phyloP scores from a whole-genome alignment of 1,140 invertebrate species.

The Drosophila subpulchrella region DNA sequence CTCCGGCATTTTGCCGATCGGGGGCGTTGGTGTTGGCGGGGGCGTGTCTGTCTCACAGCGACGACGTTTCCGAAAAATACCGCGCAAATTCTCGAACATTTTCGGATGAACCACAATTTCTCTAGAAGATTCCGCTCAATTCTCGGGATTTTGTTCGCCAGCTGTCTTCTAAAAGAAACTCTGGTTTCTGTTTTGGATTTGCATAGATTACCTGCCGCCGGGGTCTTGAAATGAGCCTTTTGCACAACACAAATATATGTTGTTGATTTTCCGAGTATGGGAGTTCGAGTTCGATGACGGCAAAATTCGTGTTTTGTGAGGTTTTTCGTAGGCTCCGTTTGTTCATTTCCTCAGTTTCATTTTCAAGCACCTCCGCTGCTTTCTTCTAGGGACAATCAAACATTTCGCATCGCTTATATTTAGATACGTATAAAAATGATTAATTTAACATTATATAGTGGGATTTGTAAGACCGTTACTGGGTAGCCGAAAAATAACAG shows the following conservation, averaged over 20 bases:
- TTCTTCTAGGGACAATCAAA: slow-evolving; percentile 1
- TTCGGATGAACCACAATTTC: neutral
- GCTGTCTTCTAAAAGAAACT: slow-evolving; percentile 14
- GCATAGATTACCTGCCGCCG: slow-evolving; percentile 35
- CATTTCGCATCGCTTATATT: slow-evolving; percentile 1
- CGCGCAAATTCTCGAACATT: slow-evolving; percentile 76
- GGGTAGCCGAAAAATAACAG: slow-evolving; percentile 2
- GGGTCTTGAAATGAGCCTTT: neutral
- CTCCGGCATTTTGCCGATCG: slow-evolving; percentile 9
- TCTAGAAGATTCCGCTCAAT: slow-evolving; percentile 49
- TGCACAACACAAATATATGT: slow-evolving; percentile 1
- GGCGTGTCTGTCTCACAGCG: slow-evolving; percentile 47
- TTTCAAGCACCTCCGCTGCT: neutral
- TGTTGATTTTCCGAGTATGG: slow-evolving; percentile 22
- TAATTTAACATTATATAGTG: slow-evolving; percentile 22
- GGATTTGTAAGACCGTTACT: slow-evolving; percentile 6
- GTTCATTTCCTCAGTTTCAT: slow-evolving; percentile 1
- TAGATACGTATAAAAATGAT: slow-evolving; percentile 10
- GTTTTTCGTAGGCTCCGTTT: neutral
- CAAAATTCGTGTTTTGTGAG: slow-evolving; percentile 13
- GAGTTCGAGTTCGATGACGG: slow-evolving; percentile 27
- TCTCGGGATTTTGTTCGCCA: neutral
- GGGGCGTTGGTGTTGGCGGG: slow-evolving; percentile 1
- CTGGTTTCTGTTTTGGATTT: slow-evolving; percentile 8
- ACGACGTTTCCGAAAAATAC: slow-evolving; percentile 76